phyloP scores from a whole-genome alignment of 2,888 invertebrate genomes.

The Erebia ligea region DNA sequence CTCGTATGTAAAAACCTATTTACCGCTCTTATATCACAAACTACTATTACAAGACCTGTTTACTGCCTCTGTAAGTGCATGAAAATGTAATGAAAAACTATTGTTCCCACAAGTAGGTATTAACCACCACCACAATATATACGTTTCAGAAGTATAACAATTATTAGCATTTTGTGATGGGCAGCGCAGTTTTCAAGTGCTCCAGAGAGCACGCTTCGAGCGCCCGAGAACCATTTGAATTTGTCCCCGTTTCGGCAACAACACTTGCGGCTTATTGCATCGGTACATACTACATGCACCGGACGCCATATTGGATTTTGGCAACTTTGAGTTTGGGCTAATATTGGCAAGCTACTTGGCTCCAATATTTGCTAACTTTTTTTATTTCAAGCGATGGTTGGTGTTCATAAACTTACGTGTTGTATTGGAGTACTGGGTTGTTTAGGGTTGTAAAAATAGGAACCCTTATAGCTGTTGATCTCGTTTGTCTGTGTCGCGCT shows the following conservation, averaged over 20 bases:
- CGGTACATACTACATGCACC: neutral
- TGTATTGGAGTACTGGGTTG: no score
- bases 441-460: no score
- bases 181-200: neutral
- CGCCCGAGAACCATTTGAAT: constrained; percentile 6
- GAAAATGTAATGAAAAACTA: no score
- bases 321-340: no score
- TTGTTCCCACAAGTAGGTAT: neutral
- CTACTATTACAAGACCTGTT: no score
- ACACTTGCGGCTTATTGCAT: neutral
- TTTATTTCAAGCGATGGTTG: neutral
- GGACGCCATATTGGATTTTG: neutral
- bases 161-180: constrained; percentile 4
- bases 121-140: neutral
- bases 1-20: no score
- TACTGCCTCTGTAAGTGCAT: no score
- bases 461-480: no score
- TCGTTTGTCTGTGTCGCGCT: no score
- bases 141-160: neutral
- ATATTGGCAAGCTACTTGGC: constrained; percentile 18
- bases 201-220: neutral
- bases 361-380: constrained; percentile 19
- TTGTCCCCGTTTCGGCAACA: neutral
- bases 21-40: no score
- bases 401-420: no score